Evolutionary conservation across 2,888 invertebrate genomes (phyloP).

Genomic region (Tanaodytes sp.): DNA sequence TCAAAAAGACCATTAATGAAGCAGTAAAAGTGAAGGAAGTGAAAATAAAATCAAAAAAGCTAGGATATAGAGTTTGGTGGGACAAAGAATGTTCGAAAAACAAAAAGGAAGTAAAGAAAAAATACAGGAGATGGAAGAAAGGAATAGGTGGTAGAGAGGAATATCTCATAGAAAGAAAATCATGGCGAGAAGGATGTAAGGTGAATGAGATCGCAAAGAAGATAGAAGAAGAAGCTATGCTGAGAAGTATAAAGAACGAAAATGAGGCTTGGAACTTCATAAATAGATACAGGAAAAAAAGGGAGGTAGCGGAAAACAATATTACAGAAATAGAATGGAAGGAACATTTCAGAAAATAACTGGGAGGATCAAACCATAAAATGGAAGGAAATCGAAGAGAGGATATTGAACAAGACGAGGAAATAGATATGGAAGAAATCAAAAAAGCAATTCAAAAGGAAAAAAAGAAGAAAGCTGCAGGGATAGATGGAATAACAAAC

Average conservation of each 20-base stretch:
- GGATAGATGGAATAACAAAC: background rate
- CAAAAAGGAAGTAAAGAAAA: background rate
- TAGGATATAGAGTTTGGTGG: background rate
- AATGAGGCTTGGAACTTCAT: background rate
- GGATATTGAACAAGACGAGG: background rate
- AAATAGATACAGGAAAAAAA: conserved; percentile 7
- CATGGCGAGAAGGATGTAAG: background rate
- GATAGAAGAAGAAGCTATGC: background rate
- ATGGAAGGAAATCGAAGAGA: background rate
- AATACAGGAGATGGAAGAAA: conserved; percentile 2
- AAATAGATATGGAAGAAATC: background rate
- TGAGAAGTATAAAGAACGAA: conserved; percentile 3
- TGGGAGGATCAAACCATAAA: background rate
- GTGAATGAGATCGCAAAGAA: background rate
- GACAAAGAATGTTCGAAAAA: background rate
- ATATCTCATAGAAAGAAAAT: background rate
- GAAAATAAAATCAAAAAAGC: background rate
- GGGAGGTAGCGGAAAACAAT: background rate
- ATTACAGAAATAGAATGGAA: background rate
- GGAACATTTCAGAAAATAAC: background rate
- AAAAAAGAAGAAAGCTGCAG: conserved; percentile 12
- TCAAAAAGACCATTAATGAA: background rate
- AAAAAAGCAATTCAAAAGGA: background rate
- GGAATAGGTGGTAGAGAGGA: background rate
- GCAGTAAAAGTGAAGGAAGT: background rate